Evolutionary conservation across 2,113 vertebrate genomes (phyloP).

Genomic region (Psophia crepitans): DNA sequence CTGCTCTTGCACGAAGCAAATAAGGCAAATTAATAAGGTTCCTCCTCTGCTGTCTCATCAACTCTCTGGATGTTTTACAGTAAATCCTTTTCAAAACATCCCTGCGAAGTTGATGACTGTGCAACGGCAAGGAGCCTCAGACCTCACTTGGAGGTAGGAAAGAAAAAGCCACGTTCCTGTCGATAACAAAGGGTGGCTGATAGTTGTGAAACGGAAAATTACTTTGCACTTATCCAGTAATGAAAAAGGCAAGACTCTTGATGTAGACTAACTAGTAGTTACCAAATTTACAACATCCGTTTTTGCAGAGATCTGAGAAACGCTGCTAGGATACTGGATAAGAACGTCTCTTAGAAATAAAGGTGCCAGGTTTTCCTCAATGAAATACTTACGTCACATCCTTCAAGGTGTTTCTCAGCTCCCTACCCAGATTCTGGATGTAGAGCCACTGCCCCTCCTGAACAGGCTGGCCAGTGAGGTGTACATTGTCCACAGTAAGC

Average conservation of each 20-base stretch:
- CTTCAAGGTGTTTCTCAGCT: slow-evolving; percentile 92
- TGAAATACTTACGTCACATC: slow-evolving; percentile 89
- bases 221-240: not conserved
- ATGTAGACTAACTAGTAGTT: not conserved
- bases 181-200: not conserved
- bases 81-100: not conserved
- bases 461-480: slow-evolving; percentile 93
- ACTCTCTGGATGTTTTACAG: not conserved
- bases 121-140: not conserved
- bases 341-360: not conserved
- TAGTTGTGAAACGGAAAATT: not conserved
- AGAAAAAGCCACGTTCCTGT: not conserved
- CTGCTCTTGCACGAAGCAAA: not conserved
- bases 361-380: not conserved
- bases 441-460: slow-evolving; percentile 97
- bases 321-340: not conserved
- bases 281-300: not conserved
- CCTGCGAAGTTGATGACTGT: not conserved
- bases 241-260: not conserved
- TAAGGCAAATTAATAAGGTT: not conserved
- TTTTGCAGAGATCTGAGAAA: not conserved
- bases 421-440: slow-evolving; percentile 92
- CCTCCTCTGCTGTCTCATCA: not conserved
- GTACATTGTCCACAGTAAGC: slow-evolving; percentile 94
- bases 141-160: not conserved